These are phyloP conservation scores for Chrysina gloriosa DNA, from an alignment of 2,888 invertebrate species.

Conservation along the genomic window DNA sequence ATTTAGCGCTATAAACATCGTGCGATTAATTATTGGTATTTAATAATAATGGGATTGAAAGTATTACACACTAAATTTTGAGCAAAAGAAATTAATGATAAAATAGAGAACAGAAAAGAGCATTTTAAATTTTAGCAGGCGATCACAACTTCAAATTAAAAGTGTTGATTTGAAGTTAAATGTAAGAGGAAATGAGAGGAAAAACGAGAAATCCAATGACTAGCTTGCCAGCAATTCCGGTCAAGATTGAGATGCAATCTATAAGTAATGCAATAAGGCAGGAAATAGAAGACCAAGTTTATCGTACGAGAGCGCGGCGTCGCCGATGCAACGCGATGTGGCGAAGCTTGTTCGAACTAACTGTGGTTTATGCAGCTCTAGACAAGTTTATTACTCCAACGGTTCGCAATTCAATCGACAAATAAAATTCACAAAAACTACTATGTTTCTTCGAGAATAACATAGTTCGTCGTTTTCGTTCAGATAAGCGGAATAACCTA, in stretches of 20 bases:
- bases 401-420: slow-evolving; percentile 1
- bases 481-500: slow-evolving; percentile 1
- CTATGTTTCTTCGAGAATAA: background rate
- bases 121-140: too few relatives aligned
- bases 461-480: background rate
- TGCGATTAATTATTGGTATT: too few relatives aligned
- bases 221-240: background rate
- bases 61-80: too few relatives aligned
- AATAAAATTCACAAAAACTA: slow-evolving; percentile 11
- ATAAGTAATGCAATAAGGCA: slow-evolving; percentile 6
- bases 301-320: background rate
- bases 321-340: slow-evolving; percentile 12
- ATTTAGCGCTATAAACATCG: too few relatives aligned
- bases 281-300: slow-evolving; percentile 5
- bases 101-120: too few relatives aligned
- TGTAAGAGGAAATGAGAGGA: background rate
- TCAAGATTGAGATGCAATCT: slow-evolving; percentile 14
- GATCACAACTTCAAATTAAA: background rate
- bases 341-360: slow-evolving; percentile 8
- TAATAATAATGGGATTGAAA: too few relatives aligned
- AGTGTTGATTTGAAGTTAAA: background rate
- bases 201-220: background rate
- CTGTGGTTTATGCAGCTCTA: slow-evolving; percentile 22
- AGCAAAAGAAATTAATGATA: too few relatives aligned
- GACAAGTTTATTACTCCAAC: slow-evolving; percentile 13